These are phyloP conservation scores for Junonia oenone DNA, from an alignment of 2,888 invertebrate genomes.

Conservation along the genomic window DNA sequence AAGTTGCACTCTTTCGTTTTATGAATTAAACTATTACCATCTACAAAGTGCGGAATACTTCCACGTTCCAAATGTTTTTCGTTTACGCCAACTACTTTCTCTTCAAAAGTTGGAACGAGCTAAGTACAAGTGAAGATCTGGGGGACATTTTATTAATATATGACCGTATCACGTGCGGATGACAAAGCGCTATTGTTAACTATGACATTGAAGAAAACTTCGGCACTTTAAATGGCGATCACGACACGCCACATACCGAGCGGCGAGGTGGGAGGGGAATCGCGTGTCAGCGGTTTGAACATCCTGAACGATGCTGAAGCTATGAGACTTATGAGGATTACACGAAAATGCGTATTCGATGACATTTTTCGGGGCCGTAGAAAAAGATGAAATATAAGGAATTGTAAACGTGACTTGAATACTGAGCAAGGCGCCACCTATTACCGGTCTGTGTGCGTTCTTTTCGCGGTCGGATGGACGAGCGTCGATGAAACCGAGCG, in stretches of 20 bases:
- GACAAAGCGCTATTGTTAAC: constrained; percentile 36
- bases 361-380: constrained; percentile 76
- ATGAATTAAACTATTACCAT: neutral
- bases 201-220: constrained; percentile 35
- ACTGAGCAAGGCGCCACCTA: constrained; percentile 67
- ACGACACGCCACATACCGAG: constrained; percentile 62
- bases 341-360: constrained; percentile 79
- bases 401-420: constrained; percentile 77
- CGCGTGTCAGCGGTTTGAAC: constrained; percentile 44
- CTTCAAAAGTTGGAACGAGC: neutral
- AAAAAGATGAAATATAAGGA: constrained; percentile 80
- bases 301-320: constrained; percentile 56
- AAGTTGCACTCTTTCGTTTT: constrained; percentile 2
- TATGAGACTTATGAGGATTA: constrained; percentile 77
- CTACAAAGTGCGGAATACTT: no score
- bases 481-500: constrained; percentile 71
- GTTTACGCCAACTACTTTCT: neutral
- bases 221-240: constrained; percentile 56
- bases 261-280: constrained; percentile 40
- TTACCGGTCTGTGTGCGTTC: constrained; percentile 71
- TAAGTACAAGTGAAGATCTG: neutral
- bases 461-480: constrained; percentile 71
- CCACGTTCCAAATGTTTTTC: no score
- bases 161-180: constrained; percentile 23
- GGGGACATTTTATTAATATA: constrained; percentile 12